A percentile compares a stretch with the other conserved stretches of the same genome.
Evolutionary conservation across 2,113 vertebrate species (phyloP).

Genomic region (Anas platyrhynchos): DNA sequence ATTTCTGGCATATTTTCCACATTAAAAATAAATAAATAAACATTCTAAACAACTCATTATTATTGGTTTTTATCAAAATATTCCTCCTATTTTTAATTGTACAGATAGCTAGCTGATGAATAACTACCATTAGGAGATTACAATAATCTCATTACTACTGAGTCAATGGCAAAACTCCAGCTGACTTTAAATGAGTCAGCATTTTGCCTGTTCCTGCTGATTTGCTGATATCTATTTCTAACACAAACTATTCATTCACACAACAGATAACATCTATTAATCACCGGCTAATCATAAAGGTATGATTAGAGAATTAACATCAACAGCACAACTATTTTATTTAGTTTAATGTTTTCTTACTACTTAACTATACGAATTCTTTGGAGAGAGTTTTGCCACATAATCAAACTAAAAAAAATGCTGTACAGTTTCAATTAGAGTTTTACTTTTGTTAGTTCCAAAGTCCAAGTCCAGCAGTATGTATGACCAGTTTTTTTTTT

Average conservation of each 20-base stretch:
- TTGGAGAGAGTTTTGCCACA: background rate
- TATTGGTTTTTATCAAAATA: background rate
- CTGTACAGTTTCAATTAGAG: background rate
- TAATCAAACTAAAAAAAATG: background rate
- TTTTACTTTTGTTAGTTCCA: background rate
- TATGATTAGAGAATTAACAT: background rate
- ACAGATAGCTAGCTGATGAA: background rate
- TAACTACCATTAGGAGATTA: background rate
- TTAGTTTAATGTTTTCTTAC: background rate
- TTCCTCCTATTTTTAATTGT: background rate
- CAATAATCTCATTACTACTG: background rate
- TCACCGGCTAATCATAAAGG: background rate
- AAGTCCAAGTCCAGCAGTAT: background rate
- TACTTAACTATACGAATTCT: background rate
- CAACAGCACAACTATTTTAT: background rate
- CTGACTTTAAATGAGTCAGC: background rate
- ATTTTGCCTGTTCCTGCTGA: background rate
- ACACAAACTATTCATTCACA: background rate
- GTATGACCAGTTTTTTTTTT: background rate
- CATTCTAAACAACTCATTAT: background rate
- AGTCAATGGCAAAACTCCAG: background rate
- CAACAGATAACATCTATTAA: background rate
- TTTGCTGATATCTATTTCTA: background rate
- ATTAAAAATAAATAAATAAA: too few relatives aligned
- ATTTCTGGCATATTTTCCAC: background rate